Evolutionary conservation across 2,797 vertebrate species (phyloP).

Genomic region (Acropternis orthonyx): DNA sequence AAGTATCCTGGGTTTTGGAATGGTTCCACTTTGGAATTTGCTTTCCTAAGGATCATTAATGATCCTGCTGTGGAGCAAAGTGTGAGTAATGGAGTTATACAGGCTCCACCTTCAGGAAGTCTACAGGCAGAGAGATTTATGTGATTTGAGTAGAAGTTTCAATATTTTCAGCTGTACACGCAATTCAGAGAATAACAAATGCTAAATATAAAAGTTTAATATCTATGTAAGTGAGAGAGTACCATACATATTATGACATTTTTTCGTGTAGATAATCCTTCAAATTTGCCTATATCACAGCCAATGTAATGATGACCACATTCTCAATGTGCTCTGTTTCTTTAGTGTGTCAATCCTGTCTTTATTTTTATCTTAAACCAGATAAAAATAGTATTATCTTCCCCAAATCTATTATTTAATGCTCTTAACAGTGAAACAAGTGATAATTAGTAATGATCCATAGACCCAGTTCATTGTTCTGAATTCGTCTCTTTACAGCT

Average conservation of each 20-base stretch:
- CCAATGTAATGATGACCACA: neutral
- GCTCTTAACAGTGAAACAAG: neutral
- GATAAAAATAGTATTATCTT: neutral
- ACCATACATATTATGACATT: neutral
- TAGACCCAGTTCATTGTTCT: fast-evolving
- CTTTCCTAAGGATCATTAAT: neutral
- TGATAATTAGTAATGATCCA: neutral
- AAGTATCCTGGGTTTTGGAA: neutral
- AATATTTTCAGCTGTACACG: neutral
- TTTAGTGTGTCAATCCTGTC: neutral
- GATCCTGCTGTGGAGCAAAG: neutral
- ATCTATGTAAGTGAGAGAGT: neutral
- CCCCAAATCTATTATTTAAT: neutral
- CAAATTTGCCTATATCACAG: neutral
- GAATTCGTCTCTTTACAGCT: neutral
- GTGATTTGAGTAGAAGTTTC: neutral
- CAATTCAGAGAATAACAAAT: neutral
- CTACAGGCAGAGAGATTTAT: neutral
- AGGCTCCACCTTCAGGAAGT: neutral
- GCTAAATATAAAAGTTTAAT: neutral
- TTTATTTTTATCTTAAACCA: neutral
- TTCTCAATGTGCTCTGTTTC: neutral
- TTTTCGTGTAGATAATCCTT: neutral
- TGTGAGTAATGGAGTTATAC: neutral
- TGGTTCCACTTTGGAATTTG: neutral